phyloP scores from a whole-genome alignment of 37 sponge, comb jelly and placozoan genomes.

The Trichoplax adhaerens region DNA sequence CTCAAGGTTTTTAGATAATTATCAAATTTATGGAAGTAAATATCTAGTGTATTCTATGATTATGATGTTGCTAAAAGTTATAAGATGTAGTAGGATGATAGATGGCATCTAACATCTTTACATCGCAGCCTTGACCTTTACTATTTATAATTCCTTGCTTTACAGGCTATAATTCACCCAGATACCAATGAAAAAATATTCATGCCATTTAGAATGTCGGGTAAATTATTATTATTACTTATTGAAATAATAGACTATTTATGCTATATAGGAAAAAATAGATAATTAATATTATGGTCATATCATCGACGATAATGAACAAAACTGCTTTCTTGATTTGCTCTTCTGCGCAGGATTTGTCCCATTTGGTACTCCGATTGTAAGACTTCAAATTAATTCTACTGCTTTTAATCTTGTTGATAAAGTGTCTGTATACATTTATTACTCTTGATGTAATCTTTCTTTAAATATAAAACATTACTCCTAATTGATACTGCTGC shows the following conservation, averaged over 20 bases:
- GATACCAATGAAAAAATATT: constrained; percentile 65
- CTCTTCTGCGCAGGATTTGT: constrained; percentile 38
- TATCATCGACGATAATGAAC: too few species aligned
- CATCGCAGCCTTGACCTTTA: not conserved
- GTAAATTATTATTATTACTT: constrained; percentile 2
- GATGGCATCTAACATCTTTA: not conserved
- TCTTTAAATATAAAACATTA: too few species aligned
- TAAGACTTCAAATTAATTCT: constrained; percentile 12
- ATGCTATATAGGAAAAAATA: too few species aligned
- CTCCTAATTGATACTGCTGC: not conserved
- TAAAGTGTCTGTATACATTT: not conserved
- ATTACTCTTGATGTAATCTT: not conserved
- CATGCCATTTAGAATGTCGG: constrained; percentile 72
- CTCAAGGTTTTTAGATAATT: not conserved
- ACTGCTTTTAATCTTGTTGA: not conserved
- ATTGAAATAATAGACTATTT: too few species aligned
- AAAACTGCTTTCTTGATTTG: too few species aligned
- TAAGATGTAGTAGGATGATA: too few species aligned
- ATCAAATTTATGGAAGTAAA: not conserved
- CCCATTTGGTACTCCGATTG: constrained; percentile 64
- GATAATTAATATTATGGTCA: too few species aligned
- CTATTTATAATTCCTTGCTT: not conserved
- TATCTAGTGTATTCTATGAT: not conserved
- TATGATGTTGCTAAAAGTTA: too few species aligned
- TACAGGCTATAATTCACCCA: constrained; percentile 75